Evolutionary conservation across 2,113 vertebrate species (phyloP), one percentile per base, ranked within the genome.

Genomic region (Oreochromis tanganicae): DNA sequence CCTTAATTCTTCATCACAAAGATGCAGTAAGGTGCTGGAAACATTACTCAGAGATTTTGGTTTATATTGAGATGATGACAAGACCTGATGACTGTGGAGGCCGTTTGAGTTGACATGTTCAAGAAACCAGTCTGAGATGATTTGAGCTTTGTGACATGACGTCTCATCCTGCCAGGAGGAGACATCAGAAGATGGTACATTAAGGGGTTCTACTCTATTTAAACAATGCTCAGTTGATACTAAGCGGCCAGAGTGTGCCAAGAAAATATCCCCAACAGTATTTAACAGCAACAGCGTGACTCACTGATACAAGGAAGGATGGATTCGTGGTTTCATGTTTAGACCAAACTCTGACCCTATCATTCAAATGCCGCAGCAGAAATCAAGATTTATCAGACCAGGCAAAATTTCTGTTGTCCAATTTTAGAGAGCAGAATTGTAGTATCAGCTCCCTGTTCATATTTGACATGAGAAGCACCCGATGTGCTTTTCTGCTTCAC

Each of bases 401-500:
- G 0, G 36, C 63, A 13, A 38, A 68, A 21, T 41, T 14, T 0
- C 0, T 68, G 34, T 8, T 14, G 36, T 0, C n/a, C 36, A 41
- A 0, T 2, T 41, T 71, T 71, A n/a, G 0, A 71, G 63, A 41
- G 66, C 66, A 41, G 66, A 71, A 71, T 71, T 71, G 36, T 41
- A 71, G 36, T 11, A 21, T 71, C 63, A 14, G 36, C 36, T 71
- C 36, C 3, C 36, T 71, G 63, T 71, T 71, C 36, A 41, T 14
- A 41, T 41, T 12, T 71, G 63, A 71, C 36, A 50, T 0, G 3
- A 71, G n/a, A 9, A 14, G 2, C 63, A 71, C n/a, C 7, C 24
- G 0, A 68, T 41, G 63, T 41, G n/a, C 19, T 68, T 41, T 41
- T 43, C 0, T 4, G 63, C 3, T 71, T 41, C 4, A 4, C 24